A percentile compares a stretch with the other conserved stretches of the same genome.
These are phyloP conservation scores for Hesperia comma DNA, from an alignment of 2,888 invertebrate species.

Conservation along the genomic window DNA sequence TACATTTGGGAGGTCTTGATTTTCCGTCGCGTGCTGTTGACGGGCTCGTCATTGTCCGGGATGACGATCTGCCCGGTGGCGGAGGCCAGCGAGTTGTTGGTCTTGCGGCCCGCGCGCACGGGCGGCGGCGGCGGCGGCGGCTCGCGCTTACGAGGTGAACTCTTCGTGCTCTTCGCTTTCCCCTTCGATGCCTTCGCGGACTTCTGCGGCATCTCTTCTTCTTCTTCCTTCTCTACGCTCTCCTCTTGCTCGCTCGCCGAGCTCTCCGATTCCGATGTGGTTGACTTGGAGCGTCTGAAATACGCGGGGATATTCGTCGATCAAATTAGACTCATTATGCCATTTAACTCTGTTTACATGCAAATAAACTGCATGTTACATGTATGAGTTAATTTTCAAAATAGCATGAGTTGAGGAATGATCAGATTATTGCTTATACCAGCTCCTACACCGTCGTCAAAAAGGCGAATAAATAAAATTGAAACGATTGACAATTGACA, in stretches of 20 bases:
- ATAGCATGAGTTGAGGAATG: neutral
- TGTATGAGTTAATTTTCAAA: no score
- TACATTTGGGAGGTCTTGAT: constrained; percentile 88
- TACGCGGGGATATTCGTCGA: neutral
- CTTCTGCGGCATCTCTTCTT: constrained; percentile 73
- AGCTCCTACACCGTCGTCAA: neutral
- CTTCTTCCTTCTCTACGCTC: constrained; percentile 58
- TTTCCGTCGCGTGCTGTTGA: constrained; percentile 79
- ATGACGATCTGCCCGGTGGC: constrained; percentile 93
- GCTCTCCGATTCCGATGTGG: constrained; percentile 62
- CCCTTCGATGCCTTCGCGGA: constrained; percentile 62
- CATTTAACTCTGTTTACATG: neutral
- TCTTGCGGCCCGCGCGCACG: constrained; percentile 88
- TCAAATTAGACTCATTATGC: neutral
- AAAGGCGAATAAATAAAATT: neutral
- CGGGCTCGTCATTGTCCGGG: constrained; percentile 77
- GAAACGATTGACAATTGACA: neutral
- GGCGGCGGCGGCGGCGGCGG: constrained; percentile 71
- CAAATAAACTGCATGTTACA: neutral
- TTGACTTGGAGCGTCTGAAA: constrained; percentile 62
- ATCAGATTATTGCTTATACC: neutral
- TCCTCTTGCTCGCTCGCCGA: constrained; percentile 63
- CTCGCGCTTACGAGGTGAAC: constrained; percentile 69
- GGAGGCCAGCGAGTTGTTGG: constrained; percentile 93
- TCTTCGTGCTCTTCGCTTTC: constrained; percentile 71